These are phyloP conservation scores for Philhelius pedissequus DNA, from an alignment of 2,888 invertebrate species.

Conservation along the genomic window DNA sequence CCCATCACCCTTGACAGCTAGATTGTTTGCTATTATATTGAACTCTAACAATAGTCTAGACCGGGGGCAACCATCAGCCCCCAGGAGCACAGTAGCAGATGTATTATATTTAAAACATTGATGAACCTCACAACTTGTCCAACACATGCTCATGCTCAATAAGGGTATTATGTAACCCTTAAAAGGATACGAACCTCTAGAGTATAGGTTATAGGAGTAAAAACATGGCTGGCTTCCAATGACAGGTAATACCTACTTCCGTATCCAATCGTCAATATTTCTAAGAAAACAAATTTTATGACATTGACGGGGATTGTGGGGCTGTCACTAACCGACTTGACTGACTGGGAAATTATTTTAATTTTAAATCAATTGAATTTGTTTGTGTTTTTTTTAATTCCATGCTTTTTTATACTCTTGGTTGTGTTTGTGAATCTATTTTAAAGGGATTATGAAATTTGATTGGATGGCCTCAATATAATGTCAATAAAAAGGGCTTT, in stretches of 20 bases:
- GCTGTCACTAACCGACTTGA: background rate
- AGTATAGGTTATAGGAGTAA: background rate
- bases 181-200: background rate
- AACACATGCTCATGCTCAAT: background rate
- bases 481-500: constrained; percentile 27
- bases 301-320: background rate
- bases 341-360: background rate
- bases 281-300: background rate
- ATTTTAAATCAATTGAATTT: constrained; percentile 20
- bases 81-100: background rate
- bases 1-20: constrained; percentile 26
- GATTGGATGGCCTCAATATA: constrained; percentile 32
- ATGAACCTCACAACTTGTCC: constrained; percentile 1
- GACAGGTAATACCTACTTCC: constrained; percentile 14
- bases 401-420: background rate
- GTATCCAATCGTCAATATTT: background rate
- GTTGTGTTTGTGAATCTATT: constrained; percentile 5
- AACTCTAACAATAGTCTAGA: constrained; percentile 45
- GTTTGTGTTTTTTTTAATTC: background rate
- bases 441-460: constrained; percentile 27
- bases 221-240: background rate
- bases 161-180: background rate
- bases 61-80: background rate
- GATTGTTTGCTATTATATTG: constrained; percentile 33
- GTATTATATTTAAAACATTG: background rate